phyloP scores from a whole-genome alignment of 2,888 invertebrate species.

The Dinocampus coccinellae region DNA sequence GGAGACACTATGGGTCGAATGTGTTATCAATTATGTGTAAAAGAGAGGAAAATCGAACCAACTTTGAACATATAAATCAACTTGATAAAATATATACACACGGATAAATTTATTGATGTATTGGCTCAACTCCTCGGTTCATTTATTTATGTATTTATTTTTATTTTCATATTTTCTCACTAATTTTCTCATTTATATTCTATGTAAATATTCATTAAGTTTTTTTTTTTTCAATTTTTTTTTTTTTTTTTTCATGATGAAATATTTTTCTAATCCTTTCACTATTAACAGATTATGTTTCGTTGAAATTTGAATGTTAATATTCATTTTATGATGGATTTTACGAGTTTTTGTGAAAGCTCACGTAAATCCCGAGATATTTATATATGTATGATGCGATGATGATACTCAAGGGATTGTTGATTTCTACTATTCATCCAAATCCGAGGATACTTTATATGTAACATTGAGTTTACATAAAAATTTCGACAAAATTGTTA shows the following conservation, averaged over 20 bases:
- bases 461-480: neutral
- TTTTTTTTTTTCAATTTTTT: neutral
- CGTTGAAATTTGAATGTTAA: neutral
- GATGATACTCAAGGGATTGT: neutral
- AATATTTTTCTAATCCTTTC: neutral
- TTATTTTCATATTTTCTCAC: no score
- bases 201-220: neutral
- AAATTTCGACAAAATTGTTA: neutral
- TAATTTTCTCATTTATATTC: no score
- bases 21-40: slow-evolving; percentile 58
- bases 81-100: neutral
- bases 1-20: slow-evolving; percentile 52
- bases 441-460: neutral
- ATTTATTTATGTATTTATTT: no score
- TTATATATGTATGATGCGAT: neutral
- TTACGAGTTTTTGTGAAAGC: neutral
- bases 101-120: neutral
- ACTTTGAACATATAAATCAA: slow-evolving; percentile 43
- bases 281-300: neutral
- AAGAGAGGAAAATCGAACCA: slow-evolving; percentile 39
- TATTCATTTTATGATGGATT: neutral
- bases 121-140: no score
- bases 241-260: neutral
- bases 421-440: neutral
- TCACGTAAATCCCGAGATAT: neutral